These are phyloP conservation scores for Yoshiicerus persimilis DNA, from an alignment of 1,140 invertebrate genomes.

Conservation along the genomic window DNA sequence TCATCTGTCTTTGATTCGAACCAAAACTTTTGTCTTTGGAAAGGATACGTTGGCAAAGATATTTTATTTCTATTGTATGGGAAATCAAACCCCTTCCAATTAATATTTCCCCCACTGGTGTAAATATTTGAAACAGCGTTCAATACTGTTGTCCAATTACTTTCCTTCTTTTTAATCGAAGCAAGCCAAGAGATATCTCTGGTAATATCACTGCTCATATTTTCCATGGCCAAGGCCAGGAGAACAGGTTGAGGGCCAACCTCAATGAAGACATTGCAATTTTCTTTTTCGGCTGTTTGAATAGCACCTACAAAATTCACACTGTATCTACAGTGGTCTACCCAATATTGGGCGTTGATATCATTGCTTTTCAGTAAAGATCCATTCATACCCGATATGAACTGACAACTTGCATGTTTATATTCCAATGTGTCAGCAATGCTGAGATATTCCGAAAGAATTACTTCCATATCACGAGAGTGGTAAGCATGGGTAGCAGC, in stretches of 20 bases:
- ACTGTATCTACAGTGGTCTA: not conserved
- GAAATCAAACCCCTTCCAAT: constrained; percentile 19
- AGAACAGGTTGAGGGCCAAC: constrained; percentile 29
- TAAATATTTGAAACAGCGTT: constrained; percentile 5
- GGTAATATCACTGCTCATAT: not conserved
- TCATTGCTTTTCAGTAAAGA: not conserved
- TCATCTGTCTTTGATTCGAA: not conserved
- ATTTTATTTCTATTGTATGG: not conserved
- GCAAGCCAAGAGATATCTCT: not conserved
- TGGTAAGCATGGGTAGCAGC: constrained; percentile 30
- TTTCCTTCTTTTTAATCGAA: constrained; percentile 13
- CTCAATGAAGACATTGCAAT: constrained; percentile 16
- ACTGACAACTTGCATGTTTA: not conserved
- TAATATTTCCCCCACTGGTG: not conserved
- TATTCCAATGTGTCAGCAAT: not conserved
- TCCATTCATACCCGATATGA: constrained; percentile 10
- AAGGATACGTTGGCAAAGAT: constrained; percentile 15
- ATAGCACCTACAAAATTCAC: constrained; percentile 24
- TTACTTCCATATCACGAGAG: constrained; percentile 27
- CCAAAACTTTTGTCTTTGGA: constrained; percentile 32
- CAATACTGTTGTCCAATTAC: constrained; percentile 28
- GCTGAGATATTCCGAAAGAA: not conserved
- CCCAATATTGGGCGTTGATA: not conserved
- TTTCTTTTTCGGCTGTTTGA: not conserved
- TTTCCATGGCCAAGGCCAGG: not conserved